phyloP scores from a whole-genome alignment of 2,113 vertebrate genomes.

The Panurus biarmicus region DNA sequence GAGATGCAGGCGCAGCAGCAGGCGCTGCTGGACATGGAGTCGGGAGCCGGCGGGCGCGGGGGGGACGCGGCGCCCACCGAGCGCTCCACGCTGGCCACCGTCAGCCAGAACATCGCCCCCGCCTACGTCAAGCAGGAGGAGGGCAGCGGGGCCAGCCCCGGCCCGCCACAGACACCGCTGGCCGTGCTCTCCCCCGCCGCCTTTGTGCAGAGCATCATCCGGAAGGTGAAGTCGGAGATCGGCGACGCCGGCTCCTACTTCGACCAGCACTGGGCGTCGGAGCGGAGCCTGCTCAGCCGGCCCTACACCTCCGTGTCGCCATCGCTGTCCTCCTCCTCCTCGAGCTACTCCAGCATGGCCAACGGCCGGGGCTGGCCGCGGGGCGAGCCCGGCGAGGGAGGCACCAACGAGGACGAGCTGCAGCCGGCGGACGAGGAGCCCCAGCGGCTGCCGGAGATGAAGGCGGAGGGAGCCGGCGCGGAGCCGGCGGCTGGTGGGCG shows the following conservation, averaged over 20 bases:
- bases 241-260: slow-evolving; percentile 90
- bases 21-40: slow-evolving; percentile 89
- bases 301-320: slow-evolving; percentile 88
- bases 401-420: slow-evolving; percentile 78
- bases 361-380: slow-evolving; percentile 78
- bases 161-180: slow-evolving; percentile 73
- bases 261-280: slow-evolving; percentile 93
- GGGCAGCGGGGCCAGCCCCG: slow-evolving; percentile 59
- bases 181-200: slow-evolving; percentile 88
- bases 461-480: slow-evolving; percentile 69
- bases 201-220: slow-evolving; percentile 97
- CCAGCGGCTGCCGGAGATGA: slow-evolving; percentile 76
- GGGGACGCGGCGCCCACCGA: slow-evolving; percentile 59
- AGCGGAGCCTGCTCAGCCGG: slow-evolving; percentile 72
- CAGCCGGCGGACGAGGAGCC: slow-evolving; percentile 75
- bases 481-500: slow-evolving; percentile 67
- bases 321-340: slow-evolving; percentile 88
- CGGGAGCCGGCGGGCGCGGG: slow-evolving; percentile 53
- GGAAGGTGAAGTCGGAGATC: slow-evolving; percentile 95
- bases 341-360: slow-evolving; percentile 80
- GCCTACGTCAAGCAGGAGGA: slow-evolving; percentile 90
- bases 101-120: slow-evolving; percentile 68
- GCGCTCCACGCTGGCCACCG: slow-evolving; percentile 69
- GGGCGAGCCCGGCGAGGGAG: slow-evolving; percentile 70
- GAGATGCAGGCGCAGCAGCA: slow-evolving; percentile 98